Evolutionary conservation across 2,797 vertebrate species (phyloP), one percentile per base, ranked within the genome.

Genomic region (Neosilurus mollespiculum): DNA sequence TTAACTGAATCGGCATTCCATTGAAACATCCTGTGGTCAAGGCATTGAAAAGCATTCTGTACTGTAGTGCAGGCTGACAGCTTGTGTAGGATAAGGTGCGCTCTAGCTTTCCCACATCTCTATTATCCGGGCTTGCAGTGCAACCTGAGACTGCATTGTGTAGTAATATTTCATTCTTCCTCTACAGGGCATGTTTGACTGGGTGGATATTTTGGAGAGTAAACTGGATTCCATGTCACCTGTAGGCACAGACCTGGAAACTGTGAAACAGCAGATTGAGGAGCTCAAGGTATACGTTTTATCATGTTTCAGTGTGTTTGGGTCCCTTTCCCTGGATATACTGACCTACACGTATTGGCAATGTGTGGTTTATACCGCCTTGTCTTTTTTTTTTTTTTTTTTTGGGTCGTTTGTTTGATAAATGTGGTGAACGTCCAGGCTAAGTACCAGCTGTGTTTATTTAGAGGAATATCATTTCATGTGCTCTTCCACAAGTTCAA

Each of bases 181-280:
- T 89, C 86, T 92, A 49, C 93, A 99, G 98, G 96, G 97, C 81
- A 92, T 99, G 92, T 99, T 99, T 90, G 98, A 99, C 93, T 99
- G 97, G 96, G 96, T 99, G 83, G 98, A 99, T 90, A 98, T 99
- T 89, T 94, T 98, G 86, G 97, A 96, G 86, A 92, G 93, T 90
- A 99, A 98, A 93, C 94, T 99, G 93, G 95, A 97, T 89, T 95
- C 95, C 3, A 97, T 99, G 98, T 95, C 97, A 76, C 96, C 98
- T 16, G 95, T 99, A 18, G 98, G 98, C 92, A 99, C 98, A 62
- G 98, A 99, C 89, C 93, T 99, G 90, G 97, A 98, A 91, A 99
- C 97, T 22, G 98, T 99, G 85, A 99, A 99, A 89, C 97, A 99
- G 88, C 98, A 99, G 93, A 99, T 98, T 11, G 95, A 94, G 34